Conservation (phyloP, 2,797 vertebrate species). For the Pteronotus mesoamericanus region DNA sequence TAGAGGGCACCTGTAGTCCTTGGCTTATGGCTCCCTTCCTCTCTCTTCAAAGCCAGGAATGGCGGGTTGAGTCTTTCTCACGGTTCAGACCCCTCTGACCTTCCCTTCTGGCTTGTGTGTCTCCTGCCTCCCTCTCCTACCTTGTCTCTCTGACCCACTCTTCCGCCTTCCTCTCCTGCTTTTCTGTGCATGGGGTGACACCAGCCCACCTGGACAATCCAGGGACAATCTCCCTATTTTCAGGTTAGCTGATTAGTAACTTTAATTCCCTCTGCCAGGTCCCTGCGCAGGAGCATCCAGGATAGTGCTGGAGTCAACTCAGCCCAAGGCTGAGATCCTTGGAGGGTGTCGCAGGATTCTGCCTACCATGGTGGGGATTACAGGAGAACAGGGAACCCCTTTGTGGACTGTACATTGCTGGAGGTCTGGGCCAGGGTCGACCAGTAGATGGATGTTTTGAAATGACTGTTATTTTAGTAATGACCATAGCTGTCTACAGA, state of each 20-base stretch:
- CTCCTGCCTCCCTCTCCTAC: neutral
- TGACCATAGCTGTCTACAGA: neutral
- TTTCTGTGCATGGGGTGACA: neutral
- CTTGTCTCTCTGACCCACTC: neutral
- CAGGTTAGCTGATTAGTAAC: neutral
- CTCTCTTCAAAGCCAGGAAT: neutral
- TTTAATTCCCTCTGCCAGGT: neutral
- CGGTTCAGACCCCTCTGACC: neutral
- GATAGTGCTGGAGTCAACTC: neutral
- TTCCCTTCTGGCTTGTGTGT: neutral
- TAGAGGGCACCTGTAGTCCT: neutral
- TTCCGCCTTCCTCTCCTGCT: neutral
- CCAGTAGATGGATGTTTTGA: neutral
- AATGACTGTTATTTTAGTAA: neutral
- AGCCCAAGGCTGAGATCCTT: neutral
- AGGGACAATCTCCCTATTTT: neutral
- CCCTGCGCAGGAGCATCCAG: neutral
- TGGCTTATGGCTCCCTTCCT: neutral
- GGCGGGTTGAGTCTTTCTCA: neutral
- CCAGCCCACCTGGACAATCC: neutral
- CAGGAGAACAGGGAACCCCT: neutral
- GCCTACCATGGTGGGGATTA: neutral
- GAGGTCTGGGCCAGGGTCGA: neutral
- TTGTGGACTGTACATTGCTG: neutral
- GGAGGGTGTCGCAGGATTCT: neutral